Base-by-base conservation (phyloP, 2,888 invertebrate species). In the Oscheius sp. region DNA sequence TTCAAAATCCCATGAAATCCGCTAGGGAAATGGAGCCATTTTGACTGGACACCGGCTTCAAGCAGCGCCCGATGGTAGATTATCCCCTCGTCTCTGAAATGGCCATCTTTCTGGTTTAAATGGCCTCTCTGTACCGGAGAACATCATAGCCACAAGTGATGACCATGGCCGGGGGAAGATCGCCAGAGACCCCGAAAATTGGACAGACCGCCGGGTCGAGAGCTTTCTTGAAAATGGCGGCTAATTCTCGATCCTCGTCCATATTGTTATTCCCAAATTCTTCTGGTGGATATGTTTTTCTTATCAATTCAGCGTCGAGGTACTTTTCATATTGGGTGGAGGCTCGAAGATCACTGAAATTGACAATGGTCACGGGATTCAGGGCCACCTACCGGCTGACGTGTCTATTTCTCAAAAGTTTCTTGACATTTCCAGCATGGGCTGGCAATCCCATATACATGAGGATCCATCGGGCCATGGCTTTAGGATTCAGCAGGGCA, bases 81-180 rank as follows among this genome's bases (percentile, higher is more conserved):
- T 55, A 55, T 55, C 21, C 55, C 55, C 21, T 55, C 55, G 55
- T 55, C 55, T 55, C 55, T 55, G 25, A 55, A 29, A 43, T 35
- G 5, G 3, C 35, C 35, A 6, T 35, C 35, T 35, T 35, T 35
- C 9, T 6, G 35, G 5, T 9, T 35, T 6, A 6, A 35, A 35
- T 6, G 35, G 9, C 1, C 45, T 58, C 64, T 72, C n/a, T n/a
- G n/a, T 55, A 81, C 81, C 72, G 72, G 25, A 81, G 69, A 18
- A 87, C 77, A 75, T 87, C 87, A 71, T 85, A 81, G 52, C 86
- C 87, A 23, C 81, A 80, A 7, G 87, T 87, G 23, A 84, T 35
- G 0, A 87, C 77, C 55, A 87, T 41, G 1, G 87, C 83, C 29
- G 83, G 84, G 16, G 86, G 81, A 0, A 87, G 75, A 23, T 79